Evolutionary conservation across 2,113 vertebrate genomes (phyloP).

Genomic region (Xiphophorus hellerii): DNA sequence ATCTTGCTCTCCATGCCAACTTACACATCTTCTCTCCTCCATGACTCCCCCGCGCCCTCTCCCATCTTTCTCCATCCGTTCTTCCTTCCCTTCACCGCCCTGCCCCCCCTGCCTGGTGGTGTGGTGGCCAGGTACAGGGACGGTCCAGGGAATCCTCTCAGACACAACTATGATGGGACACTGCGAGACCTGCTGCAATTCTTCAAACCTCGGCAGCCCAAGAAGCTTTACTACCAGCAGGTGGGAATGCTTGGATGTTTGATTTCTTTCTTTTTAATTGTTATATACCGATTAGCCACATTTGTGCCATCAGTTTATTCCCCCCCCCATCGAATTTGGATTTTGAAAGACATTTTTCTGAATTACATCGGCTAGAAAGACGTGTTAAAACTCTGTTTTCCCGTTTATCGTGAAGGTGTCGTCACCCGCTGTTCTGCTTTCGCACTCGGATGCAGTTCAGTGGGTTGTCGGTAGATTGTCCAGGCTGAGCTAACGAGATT

Average conservation of each 20-base stretch:
- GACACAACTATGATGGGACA: constrained; percentile 99
- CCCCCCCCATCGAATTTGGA: no score
- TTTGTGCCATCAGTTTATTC: no score
- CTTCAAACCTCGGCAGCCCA: constrained; percentile 98
- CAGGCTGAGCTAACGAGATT: no score
- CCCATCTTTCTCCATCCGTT: constrained; percentile 1
- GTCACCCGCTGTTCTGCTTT: no score
- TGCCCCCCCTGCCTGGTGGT: constrained; percentile 76
- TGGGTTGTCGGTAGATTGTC: no score
- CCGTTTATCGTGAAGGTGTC: no score
- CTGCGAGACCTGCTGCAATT: constrained; percentile 98
- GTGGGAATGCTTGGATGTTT: constrained; percentile 62
- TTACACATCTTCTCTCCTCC: background rate
- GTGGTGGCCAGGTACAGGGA: constrained; percentile 92
- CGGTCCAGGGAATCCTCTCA: constrained; percentile 99
- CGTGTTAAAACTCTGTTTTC: no score
- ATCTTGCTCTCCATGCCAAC: constrained; percentile 1
- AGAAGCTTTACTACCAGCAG: constrained; percentile 99
- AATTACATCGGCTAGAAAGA: no score
- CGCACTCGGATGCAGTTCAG: no score
- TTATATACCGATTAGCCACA: background rate
- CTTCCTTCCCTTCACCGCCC: constrained; percentile 41
- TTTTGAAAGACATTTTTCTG: no score
- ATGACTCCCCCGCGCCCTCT: background rate
- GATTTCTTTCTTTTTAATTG: background rate